Percentiles rank a stretch among this genome's conserved stretches.
Conservation (phyloP, 2,888 invertebrate species). For the Drosophila meridiana region DNA sequence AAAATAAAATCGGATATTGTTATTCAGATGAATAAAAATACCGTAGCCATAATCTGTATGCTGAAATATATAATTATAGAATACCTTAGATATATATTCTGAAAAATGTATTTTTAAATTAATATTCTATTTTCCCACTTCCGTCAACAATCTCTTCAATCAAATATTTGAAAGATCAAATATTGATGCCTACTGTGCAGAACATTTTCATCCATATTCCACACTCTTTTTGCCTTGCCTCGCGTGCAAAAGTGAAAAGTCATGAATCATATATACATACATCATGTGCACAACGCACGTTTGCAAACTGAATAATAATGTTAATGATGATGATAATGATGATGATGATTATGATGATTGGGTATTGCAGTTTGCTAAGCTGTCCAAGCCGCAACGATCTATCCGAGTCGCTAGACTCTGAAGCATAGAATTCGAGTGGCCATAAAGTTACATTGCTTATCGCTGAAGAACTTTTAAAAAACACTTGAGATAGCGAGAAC, state of each 20-base stretch:
- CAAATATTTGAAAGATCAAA: neutral
- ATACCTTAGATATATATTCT: too few relatives aligned
- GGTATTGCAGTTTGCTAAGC: constrained; percentile 27
- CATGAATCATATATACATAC: constrained; percentile 75
- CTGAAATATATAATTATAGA: too few relatives aligned
- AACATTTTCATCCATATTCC: constrained; percentile 24
- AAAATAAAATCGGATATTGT: too few relatives aligned
- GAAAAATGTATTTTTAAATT: too few relatives aligned
- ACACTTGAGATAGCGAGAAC: constrained; percentile 74
- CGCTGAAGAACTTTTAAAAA: constrained; percentile 79
- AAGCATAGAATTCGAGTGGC: constrained; percentile 62
- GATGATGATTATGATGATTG: constrained; percentile 27
- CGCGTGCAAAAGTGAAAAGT: constrained; percentile 76
- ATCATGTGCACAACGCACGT: constrained; percentile 68
- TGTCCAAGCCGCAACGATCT: constrained; percentile 24
- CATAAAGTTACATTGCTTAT: constrained; percentile 79
- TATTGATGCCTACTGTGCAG: constrained; percentile 27
- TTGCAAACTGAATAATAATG: constrained; percentile 53
- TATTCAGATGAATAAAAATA: too few relatives aligned
- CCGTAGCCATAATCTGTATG: too few relatives aligned
- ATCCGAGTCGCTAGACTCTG: constrained; percentile 27
- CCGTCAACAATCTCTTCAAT: neutral
- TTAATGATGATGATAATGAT: constrained; percentile 43
- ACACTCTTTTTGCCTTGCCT: constrained; percentile 36
- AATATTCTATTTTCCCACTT: too few relatives aligned